Evolutionary conservation across 2,113 vertebrate species (phyloP).

Genomic region (Podarcis cretensis): DNA sequence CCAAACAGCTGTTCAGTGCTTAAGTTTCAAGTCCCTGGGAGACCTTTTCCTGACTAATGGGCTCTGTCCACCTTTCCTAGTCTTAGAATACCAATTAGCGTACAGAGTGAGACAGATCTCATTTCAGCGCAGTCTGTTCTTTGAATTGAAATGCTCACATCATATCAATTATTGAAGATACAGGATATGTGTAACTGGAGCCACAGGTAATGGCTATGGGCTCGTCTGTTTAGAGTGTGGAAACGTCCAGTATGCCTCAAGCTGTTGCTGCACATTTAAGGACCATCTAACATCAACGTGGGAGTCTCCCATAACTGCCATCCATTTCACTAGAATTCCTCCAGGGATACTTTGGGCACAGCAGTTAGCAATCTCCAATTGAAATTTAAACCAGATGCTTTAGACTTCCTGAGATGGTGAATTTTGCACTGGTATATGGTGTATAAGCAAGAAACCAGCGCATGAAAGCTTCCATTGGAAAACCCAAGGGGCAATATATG

Average conservation of each 20-base stretch:
- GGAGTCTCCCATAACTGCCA: not conserved
- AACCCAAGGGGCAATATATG: not conserved
- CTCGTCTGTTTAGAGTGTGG: slow-evolving; percentile 64
- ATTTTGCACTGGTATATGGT: not conserved
- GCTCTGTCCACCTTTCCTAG: slow-evolving; percentile 54
- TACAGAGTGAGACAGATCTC: slow-evolving; percentile 74
- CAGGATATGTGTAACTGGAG: slow-evolving; percentile 70
- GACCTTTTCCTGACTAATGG: slow-evolving; percentile 46
- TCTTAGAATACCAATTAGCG: slow-evolving; percentile 65
- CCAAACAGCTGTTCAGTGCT: slow-evolving; percentile 60
- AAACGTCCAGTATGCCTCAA: not conserved
- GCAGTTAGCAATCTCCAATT: slow-evolving; percentile 18
- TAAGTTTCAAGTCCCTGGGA: slow-evolving; percentile 42
- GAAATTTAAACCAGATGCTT: not conserved
- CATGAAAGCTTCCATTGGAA: not conserved
- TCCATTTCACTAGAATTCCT: not conserved
- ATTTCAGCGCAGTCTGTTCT: slow-evolving; percentile 75
- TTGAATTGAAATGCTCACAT: slow-evolving; percentile 75
- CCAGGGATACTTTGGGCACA: not conserved
- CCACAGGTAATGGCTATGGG: slow-evolving; percentile 68
- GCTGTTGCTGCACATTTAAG: slow-evolving; percentile 35
- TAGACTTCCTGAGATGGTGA: not conserved
- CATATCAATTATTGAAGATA: slow-evolving; percentile 77
- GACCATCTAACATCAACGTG: not conserved
- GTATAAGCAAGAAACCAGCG: not conserved